phyloP scores from a whole-genome alignment of 2,888 invertebrate species.

The Drosophila stalkeri region DNA sequence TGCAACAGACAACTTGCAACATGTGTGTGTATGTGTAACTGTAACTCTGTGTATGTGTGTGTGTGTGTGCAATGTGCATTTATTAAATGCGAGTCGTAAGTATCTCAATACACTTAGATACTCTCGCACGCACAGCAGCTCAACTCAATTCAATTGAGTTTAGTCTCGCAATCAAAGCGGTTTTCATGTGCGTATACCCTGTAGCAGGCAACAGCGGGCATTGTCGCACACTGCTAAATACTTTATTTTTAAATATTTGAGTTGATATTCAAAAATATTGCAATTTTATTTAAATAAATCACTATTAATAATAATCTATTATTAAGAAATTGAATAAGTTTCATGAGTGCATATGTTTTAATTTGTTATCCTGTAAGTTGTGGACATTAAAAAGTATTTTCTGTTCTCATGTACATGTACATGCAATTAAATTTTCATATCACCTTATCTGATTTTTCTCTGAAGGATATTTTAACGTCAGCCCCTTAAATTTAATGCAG shows the following conservation, averaged over 20 bases:
- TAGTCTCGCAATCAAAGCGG: conserved; percentile 17
- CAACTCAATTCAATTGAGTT: conserved; percentile 8
- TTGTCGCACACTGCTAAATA: neutral
- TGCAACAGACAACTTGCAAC: conserved; percentile 39
- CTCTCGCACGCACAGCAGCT: conserved; percentile 36
- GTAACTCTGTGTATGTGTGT: neutral
- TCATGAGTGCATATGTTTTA: neutral
- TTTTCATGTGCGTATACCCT: conserved; percentile 31
- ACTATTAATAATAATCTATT: neutral
- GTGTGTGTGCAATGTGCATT: conserved; percentile 48
- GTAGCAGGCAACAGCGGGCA: neutral
- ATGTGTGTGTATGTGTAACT: neutral
- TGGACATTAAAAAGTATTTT: no score
- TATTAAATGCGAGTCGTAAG: conserved; percentile 57
- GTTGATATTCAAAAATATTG: no score
- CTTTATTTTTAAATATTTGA: no score
- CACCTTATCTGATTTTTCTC: neutral
- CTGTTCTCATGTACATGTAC: no score
- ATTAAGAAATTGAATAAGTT: neutral
- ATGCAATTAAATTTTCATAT: neutral
- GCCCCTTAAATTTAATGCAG: neutral
- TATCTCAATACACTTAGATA: conserved; percentile 40
- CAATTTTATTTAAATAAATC: no score
- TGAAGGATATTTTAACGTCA: neutral
- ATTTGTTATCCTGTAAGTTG: neutral